Conservation (phyloP, 1,140 invertebrate species). For the Nomia melanderi region DNA sequence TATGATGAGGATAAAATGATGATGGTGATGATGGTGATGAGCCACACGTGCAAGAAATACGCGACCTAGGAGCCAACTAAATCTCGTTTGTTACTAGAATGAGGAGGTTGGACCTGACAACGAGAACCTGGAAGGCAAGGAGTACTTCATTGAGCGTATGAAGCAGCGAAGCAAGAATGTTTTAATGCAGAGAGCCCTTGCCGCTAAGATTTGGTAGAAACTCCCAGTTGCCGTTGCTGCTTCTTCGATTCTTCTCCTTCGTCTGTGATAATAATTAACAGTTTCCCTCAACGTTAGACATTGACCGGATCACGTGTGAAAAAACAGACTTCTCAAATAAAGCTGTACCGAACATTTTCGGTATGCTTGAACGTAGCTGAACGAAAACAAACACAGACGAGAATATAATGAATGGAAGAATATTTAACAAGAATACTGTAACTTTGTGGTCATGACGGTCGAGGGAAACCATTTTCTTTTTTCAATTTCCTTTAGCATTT, state of each 20-base stretch:
- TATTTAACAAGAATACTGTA: not conserved
- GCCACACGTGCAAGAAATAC: constrained; percentile 50
- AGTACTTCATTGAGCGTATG: constrained; percentile 77
- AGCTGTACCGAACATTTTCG: constrained; percentile 30
- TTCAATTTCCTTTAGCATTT: not conserved
- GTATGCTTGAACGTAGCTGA: constrained; percentile 2
- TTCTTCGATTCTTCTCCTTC: constrained; percentile 58
- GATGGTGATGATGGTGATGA: constrained; percentile 63
- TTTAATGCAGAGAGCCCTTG: constrained; percentile 75
- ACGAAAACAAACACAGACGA: not conserved
- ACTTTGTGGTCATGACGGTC: constrained; percentile 7
- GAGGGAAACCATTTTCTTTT: constrained; percentile 25
- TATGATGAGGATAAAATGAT: constrained; percentile 33
- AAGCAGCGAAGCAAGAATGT: constrained; percentile 77
- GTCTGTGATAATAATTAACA: constrained; percentile 59
- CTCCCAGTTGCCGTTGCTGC: constrained; percentile 31
- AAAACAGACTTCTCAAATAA: constrained; percentile 41
- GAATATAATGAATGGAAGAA: not conserved
- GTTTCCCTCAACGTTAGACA: constrained; percentile 44
- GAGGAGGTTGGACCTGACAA: constrained; percentile 63
- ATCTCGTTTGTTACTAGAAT: constrained; percentile 76
- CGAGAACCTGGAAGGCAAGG: constrained; percentile 71
- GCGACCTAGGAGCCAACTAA: constrained; percentile 66
- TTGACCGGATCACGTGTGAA: constrained; percentile 38
- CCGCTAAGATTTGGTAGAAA: constrained; percentile 75